phyloP scores from a whole-genome alignment of 1,140 invertebrate genomes.

The Orchesella cincta region DNA sequence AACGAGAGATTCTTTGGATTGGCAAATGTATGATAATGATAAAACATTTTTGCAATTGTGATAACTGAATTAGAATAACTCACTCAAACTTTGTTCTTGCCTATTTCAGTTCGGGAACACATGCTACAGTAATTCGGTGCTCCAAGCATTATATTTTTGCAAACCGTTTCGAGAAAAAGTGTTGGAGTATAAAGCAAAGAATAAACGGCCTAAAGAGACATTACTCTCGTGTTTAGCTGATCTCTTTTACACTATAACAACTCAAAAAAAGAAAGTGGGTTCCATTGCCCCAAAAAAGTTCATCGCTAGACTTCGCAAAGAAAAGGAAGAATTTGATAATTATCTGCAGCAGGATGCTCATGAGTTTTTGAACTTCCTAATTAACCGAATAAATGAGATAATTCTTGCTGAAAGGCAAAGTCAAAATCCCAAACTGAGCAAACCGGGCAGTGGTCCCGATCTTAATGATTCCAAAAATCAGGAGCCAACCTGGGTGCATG shows the following conservation, averaged over 20 bases:
- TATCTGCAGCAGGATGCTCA: constrained; percentile 99
- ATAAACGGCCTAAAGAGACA: constrained; percentile 96
- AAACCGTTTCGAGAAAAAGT: constrained; percentile 98
- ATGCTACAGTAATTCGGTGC: constrained; percentile 98
- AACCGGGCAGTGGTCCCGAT: constrained; percentile 32
- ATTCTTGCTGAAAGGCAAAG: constrained; percentile 81
- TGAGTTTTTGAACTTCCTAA: constrained; percentile 98
- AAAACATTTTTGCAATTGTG: neutral
- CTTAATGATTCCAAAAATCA: constrained; percentile 59
- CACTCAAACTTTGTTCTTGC: neutral
- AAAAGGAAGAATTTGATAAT: constrained; percentile 99
- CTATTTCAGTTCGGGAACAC: constrained; percentile 94
- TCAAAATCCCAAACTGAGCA: constrained; percentile 62
- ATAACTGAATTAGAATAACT: neutral
- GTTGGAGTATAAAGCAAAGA: constrained; percentile 96
- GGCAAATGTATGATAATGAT: constrained; percentile 79
- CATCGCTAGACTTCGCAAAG: constrained; percentile 94
- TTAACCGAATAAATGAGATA: constrained; percentile 94
- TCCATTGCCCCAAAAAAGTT: constrained; percentile 99
- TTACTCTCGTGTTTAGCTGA: constrained; percentile 96
- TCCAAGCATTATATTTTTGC: constrained; percentile 99
- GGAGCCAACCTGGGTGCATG: constrained; percentile 98
- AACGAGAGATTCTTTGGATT: constrained; percentile 99
- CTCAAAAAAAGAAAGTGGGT: constrained; percentile 99
- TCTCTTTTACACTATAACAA: constrained; percentile 97